Base-by-base conservation (phyloP, 2,888 invertebrate species). In the Metalampra italica region DNA sequence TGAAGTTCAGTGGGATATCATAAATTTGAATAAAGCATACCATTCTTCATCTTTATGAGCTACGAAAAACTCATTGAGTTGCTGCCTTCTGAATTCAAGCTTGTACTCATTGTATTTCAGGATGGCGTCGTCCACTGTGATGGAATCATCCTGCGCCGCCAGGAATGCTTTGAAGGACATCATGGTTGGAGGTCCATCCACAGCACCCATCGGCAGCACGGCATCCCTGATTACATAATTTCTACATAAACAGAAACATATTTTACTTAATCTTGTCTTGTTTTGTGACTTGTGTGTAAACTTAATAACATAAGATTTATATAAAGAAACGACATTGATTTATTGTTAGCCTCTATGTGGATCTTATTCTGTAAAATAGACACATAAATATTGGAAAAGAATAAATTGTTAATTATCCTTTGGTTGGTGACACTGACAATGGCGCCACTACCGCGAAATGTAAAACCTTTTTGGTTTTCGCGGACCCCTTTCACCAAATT, bases 41-140 rank as follows among this genome's bases (percentile, higher is more conserved):
- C 99, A 99, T 94, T 99, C 99, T 86, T 99, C 99, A 73, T 99
- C 99, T 89, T 99, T 99, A 90, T 99, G 99, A 42, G 96, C 95
- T 67, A 98, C 95, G 90, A 99, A 99, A 90, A 99, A 99, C 80
- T 99, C 98, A 87, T 98, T 98, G 49, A 99, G 92, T 80, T 99
- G 99, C 77, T 98, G 97, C 47, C 97, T 92, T 68, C 96, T 95
- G 82, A 98, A 99, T 71, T 99, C 99, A 69, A 97, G 90, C 86
- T 99, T 99, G 90, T 99, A 99, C 75, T 99, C 98, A 83, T 97
- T 98, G 89, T 99, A 99, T 77, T 98, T 98, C 71, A 94, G 93
- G 58, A 99, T 94, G 2, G 98, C 98, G 75, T 98, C 98, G 59
- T 98, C 97, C 64, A 98, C 98, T 36, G 98, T 98, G 65, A 99